Evolutionary conservation across 2,113 vertebrate genomes (phyloP).

Genomic region (Triplophysa siluroides): DNA sequence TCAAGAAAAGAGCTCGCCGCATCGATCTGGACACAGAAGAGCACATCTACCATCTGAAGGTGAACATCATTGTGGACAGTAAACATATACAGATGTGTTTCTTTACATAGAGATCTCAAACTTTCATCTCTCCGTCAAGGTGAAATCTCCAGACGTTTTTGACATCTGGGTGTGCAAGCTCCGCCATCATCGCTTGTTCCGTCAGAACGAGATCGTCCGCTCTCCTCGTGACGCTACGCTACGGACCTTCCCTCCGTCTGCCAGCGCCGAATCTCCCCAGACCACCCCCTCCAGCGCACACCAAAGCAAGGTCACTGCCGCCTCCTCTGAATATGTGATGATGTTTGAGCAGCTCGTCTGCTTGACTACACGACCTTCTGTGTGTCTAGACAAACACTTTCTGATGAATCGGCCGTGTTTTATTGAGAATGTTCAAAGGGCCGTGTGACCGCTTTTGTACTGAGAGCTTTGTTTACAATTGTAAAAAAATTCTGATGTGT

Average conservation of each 20-base stretch:
- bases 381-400: no score
- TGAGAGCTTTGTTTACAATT: no score
- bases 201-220: conserved; percentile 97
- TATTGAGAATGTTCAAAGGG: no score
- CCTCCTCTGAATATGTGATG: neutral
- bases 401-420: no score
- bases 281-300: conserved; percentile 76
- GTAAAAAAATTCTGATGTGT: neutral
- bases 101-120: neutral
- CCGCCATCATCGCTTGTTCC: conserved; percentile 91
- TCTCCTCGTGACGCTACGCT: conserved; percentile 92
- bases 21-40: conserved; percentile 99
- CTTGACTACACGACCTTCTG: no score
- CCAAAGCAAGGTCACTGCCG: conserved; percentile 80
- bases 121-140: conserved; percentile 69
- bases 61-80: neutral
- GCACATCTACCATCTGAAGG: conserved; percentile 97
- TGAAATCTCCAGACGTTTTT: conserved; percentile 97
- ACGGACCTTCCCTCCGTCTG: conserved; percentile 87
- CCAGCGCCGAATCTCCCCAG: conserved; percentile 85
- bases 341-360: no score
- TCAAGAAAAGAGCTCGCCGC: conserved; percentile 94
- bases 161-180: conserved; percentile 95
- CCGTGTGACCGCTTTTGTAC: no score
- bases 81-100: neutral